Conservation (phyloP, 2,797 vertebrate genomes). For the Poecile montanus region DNA sequence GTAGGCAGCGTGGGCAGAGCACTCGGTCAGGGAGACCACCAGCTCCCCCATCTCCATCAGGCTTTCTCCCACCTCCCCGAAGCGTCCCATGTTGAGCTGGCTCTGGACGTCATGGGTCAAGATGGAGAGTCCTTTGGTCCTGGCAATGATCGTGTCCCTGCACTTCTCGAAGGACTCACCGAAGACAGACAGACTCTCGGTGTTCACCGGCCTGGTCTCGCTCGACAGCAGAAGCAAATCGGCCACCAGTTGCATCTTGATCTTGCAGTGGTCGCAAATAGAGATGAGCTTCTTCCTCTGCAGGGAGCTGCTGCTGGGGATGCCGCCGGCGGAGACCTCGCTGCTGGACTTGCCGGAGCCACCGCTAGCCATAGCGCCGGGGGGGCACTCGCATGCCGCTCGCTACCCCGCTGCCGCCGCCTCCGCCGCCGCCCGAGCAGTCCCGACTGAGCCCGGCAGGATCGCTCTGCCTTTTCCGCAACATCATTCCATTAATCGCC, state of each 20-base stretch:
- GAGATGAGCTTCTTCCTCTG: constrained; percentile 91
- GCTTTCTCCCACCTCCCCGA: constrained; percentile 90
- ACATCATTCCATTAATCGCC: constrained; percentile 87
- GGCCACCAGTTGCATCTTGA: constrained; percentile 98
- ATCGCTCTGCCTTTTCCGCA: constrained; percentile 80
- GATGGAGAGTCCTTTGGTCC: constrained; percentile 97
- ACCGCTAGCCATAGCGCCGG: constrained; percentile 92
- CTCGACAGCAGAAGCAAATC: constrained; percentile 96
- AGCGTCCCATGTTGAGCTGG: constrained; percentile 98
- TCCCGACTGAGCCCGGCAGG: constrained; percentile 82
- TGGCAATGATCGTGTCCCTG: constrained; percentile 94
- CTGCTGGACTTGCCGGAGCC: constrained; percentile 90
- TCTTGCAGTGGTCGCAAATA: constrained; percentile 92
- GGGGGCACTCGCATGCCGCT: constrained; percentile 83
- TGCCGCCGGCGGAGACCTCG: constrained; percentile 80
- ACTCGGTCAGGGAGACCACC: constrained; percentile 94
- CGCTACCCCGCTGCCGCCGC: constrained; percentile 73
- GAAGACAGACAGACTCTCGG: constrained; percentile 82
- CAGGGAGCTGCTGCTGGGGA: constrained; percentile 80
- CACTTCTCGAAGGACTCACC: constrained; percentile 97
- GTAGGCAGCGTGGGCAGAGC: constrained; percentile 94
- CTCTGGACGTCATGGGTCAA: constrained; percentile 97
- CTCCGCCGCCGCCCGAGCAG: constrained; percentile 79
- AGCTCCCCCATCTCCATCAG: constrained; percentile 92
- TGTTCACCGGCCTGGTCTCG: constrained; percentile 92